Base-by-base conservation (phyloP, 1,140 invertebrate genomes). In the Chironomus tepperi region DNA sequence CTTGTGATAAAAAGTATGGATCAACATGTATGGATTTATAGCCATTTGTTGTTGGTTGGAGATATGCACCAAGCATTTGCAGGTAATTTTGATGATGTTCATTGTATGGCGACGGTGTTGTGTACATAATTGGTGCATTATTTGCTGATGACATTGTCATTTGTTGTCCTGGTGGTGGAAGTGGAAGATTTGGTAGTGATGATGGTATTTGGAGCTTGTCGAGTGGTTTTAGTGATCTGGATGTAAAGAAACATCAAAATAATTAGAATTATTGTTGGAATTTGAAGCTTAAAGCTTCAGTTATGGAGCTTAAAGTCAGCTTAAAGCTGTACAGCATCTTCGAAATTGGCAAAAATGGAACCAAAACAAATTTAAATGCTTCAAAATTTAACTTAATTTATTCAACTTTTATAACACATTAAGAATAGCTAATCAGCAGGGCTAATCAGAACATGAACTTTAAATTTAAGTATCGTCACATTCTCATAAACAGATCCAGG, bases 1-100 rank as follows among this genome's bases (percentile, higher is more conserved):
- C 88, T 87, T 89, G 88, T 72, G 88, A 86, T 42, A 89, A 79
- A 83, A 90, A 89, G 78, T 89, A 89, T 3, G 88, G 88, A 77
- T 88, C 85, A 75, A 89, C 87, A 70, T 84, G 24, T 34, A 34
- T 34, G 24, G 24, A 85, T 79, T 89, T 89, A 77, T 89, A 90
- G 15, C 85, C 84, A 75, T 83, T 85, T 8, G 86, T 85, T 18
- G 81, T 81, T 0, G 88, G 87, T 24, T 87, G 85, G 67, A 89
- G 77, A 80, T 89, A 89, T 8, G 86, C 86, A 0, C 88, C 88
- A 82, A 89, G 85, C 74, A 89, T 88, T 79, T 89, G 88, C 12
- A 89, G 77, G 78, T 87, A 87, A 3, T 86, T 86, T 74, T 86
- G 84, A 77, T 86, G 84, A 77, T 83, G 78, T 21, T 83, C 79